Base-by-base conservation (phyloP, 2,888 invertebrate species). In the Agonum fuliginosum region DNA sequence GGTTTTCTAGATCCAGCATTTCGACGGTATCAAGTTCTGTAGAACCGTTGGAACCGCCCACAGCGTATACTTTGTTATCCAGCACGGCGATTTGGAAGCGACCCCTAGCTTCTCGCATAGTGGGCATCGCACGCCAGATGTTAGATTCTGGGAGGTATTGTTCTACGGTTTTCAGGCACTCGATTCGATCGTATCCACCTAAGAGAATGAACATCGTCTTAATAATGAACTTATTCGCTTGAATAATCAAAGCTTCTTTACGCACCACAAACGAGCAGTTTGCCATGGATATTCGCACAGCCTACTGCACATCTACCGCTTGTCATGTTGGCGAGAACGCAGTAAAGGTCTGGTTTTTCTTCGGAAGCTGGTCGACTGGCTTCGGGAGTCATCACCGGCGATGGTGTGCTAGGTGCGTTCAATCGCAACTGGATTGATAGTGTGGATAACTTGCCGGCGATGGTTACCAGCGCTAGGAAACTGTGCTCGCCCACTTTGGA, bases 1-100 rank as follows among this genome's bases (percentile, higher is more conserved):
- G 51, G 20, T 67, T 65, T 14, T 77, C 84, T n/a, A 88, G 84
- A 81, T 91, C 90, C 30, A 87, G 89, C 85, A 89, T 89, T 84
- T 94, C 94, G 1, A 91, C 91, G 0, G 92, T 92, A 81, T 92
- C 92, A 81, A 96, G 88, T 85, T 97, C 96, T 8, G 91, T 91
- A 79, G 93, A 92, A 0, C 96, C 97, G 87, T 96, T 95, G 82
- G 94, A 94, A 37, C 95, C 96, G 74, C 95, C 96, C 65, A 95
- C 89, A 37, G 93, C 94, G 87, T 92, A 95, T n/a, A 95, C 90
- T 80, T 89, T 89, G 80, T 90, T 91, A 58, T 89, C 88, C 8
- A 94, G 87, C 78, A 92, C 91, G 12, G 93, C 93, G 37, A 94
- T 92, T 82, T 94, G 93, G 87, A 95, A 94, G 24, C 96, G 89